A percentile compares a stretch with the other conserved stretches of the same genome.
Conservation (phyloP, 2,797 vertebrate genomes). For the Lepilemur septentrionalis region DNA sequence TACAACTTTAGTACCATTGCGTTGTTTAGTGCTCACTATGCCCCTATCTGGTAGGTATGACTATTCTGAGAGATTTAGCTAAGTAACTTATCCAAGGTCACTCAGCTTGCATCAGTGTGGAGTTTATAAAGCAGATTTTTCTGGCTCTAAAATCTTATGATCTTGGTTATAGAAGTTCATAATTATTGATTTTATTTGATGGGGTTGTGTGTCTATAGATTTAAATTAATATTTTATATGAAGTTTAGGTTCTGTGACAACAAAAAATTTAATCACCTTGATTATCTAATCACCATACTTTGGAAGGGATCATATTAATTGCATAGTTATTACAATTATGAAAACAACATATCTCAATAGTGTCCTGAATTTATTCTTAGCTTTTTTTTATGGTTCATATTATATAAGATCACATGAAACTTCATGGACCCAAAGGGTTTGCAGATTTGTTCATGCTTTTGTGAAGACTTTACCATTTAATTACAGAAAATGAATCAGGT, state of each 20-base stretch:
- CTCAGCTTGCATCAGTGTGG: neutral
- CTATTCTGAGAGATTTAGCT: neutral
- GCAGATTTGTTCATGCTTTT: neutral
- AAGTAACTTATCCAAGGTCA: neutral
- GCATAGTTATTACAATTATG: neutral
- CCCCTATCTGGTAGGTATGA: neutral
- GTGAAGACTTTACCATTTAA: neutral
- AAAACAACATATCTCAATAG: neutral
- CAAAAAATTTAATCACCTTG: neutral
- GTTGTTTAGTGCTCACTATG: neutral
- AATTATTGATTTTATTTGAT: constrained; percentile 32
- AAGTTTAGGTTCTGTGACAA: neutral
- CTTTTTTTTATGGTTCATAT: neutral
- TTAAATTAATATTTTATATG: neutral
- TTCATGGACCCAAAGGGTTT: neutral
- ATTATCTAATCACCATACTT: neutral
- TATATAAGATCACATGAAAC: neutral
- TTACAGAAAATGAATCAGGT: neutral
- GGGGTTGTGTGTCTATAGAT: neutral
- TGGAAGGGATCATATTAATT: neutral
- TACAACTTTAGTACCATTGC: neutral
- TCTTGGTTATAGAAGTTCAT: neutral
- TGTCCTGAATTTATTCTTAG: neutral
- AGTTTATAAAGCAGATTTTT: constrained; percentile 25
- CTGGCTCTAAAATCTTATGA: neutral